phyloP scores from a whole-genome alignment of 2,113 vertebrate species.

The Neodontobutis hainanensis region DNA sequence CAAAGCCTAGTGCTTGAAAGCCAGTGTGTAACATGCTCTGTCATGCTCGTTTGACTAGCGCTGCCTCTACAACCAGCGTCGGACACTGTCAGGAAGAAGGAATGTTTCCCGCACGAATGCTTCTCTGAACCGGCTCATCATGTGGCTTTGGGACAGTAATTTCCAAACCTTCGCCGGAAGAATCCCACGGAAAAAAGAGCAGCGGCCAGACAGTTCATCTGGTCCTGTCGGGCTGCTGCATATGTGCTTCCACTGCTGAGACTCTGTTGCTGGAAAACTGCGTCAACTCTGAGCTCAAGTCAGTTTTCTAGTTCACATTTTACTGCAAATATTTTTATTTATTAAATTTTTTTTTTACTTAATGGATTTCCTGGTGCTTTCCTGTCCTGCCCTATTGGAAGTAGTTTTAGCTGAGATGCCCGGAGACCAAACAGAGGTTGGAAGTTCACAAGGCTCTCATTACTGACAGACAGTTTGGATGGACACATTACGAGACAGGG shows the following conservation, averaged over 20 bases:
- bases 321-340: constrained; percentile 20
- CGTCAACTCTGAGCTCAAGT: constrained; percentile 36
- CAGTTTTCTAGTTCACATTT: constrained; percentile 16
- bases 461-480: constrained; percentile 32
- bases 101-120: constrained; percentile 73
- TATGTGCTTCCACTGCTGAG: constrained; percentile 42
- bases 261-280: constrained; percentile 29
- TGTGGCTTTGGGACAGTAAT: constrained; percentile 77
- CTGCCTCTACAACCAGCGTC: constrained; percentile 49
- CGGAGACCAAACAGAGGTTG: constrained; percentile 35
- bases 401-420: constrained; percentile 32
- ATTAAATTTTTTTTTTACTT: constrained; percentile 31
- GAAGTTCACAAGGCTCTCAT: constrained; percentile 33
- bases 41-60: constrained; percentile 64
- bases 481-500: constrained; percentile 33
- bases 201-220: constrained; percentile 50
- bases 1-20: constrained; percentile 36
- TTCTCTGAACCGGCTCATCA: constrained; percentile 73
- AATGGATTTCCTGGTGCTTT: constrained; percentile 55
- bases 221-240: constrained; percentile 58
- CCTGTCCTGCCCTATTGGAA: constrained; percentile 31
- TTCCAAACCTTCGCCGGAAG: constrained; percentile 77
- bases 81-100: constrained; percentile 62
- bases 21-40: constrained; percentile 69
- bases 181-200: constrained; percentile 76